These are phyloP conservation scores for Gallinago solitaria DNA, from an alignment of 2,797 vertebrate genomes.

Conservation along the genomic window DNA sequence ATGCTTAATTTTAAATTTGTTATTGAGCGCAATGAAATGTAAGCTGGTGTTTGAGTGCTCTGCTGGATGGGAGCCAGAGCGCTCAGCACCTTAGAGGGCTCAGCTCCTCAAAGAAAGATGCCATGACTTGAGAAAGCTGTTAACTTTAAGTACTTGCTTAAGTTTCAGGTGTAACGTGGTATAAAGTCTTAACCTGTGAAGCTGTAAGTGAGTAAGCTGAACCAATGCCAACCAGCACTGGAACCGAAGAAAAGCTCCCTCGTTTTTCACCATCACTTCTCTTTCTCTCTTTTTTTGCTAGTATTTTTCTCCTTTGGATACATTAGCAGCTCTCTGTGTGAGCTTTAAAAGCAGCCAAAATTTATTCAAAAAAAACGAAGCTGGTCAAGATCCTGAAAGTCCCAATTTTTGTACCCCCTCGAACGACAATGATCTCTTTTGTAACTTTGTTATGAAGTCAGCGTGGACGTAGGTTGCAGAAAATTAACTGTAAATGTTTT, in stretches of 20 bases:
- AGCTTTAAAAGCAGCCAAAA: neutral
- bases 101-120: neutral
- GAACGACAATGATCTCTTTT: neutral
- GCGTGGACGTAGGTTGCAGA: rapidly evolving
- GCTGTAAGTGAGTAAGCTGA: neutral
- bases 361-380: neutral
- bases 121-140: conserved; percentile 10
- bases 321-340: neutral
- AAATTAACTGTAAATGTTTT: neutral
- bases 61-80: conserved; percentile 31
- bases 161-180: neutral
- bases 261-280: neutral
- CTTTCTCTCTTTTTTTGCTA: neutral
- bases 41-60: conserved; percentile 59
- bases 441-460: neutral
- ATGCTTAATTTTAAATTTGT: neutral
- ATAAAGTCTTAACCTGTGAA: conserved; percentile 5
- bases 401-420: neutral
- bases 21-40: conserved; percentile 32
- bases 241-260: neutral
- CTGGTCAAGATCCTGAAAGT: neutral
- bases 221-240: neutral
- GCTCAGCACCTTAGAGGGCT: conserved; percentile 11
- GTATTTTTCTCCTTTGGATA: neutral
- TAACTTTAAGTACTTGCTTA: neutral